Percentiles rank a stretch among this genome's conserved stretches.
Evolutionary conservation across 2,888 invertebrate species (phyloP).

Genomic region (Trisateles emortualis): DNA sequence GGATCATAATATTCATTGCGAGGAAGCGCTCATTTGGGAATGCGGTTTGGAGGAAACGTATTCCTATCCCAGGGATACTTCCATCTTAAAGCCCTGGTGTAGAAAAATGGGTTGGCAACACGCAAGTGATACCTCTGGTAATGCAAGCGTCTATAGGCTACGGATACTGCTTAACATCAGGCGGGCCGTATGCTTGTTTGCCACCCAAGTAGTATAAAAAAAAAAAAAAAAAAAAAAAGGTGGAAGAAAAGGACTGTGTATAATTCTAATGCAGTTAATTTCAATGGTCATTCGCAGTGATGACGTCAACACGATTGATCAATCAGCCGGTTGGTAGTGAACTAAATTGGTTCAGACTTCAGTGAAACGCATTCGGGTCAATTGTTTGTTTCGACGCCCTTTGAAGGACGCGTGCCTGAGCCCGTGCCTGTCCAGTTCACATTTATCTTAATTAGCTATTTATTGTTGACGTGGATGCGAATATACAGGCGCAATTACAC

Average conservation of each 20-base stretch:
- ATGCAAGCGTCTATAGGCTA: no score
- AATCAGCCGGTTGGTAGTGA: slow-evolving; percentile 62
- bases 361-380: slow-evolving; percentile 71
- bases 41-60: no score
- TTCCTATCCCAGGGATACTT: no score
- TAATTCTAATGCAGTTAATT: slow-evolving; percentile 17
- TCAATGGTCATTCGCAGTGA: slow-evolving; percentile 35
- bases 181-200: no score
- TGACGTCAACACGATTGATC: slow-evolving; percentile 63
- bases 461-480: slow-evolving; percentile 71
- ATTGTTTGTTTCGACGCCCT: slow-evolving; percentile 67
- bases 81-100: no score
- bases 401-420: slow-evolving; percentile 68
- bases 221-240: no score
- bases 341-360: slow-evolving; percentile 75
- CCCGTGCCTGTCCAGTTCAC: slow-evolving; percentile 42
- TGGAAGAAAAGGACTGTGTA: background rate
- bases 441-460: slow-evolving; percentile 53
- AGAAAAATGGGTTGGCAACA: no score
- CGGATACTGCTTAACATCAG: no score
- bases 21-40: no score
- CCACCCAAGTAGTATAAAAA: no score
- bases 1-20: no score
- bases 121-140: no score
- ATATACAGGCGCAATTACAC: background rate